Evolutionary conservation across 2,113 vertebrate species (phyloP), one percentile per base, ranked within the genome.

Genomic region (Eleginops maclovinus): DNA sequence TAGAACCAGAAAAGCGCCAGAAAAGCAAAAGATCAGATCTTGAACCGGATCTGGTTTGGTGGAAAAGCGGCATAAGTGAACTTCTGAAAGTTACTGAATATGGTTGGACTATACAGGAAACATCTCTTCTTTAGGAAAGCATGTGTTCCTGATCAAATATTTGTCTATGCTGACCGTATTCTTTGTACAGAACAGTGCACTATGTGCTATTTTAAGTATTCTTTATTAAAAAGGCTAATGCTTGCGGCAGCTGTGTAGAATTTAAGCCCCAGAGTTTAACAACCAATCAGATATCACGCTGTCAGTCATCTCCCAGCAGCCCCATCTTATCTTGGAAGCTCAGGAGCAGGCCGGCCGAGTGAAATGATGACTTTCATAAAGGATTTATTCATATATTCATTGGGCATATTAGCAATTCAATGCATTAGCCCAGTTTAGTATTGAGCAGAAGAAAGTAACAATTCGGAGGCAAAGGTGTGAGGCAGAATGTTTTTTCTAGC

Each of bases 371-470:
- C 77, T 75, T 83, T 75, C 43, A 58, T 73, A 83, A 88, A 84
- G 68, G 78, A 77, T 92, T 88, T 88, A 92, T 92, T 91, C 80
- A 89, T 88, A 76, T 90, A 91, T 92, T 89, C 90, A 92, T 86
- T 67, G 69, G 59, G 50, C 40, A 61, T 64, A 91, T 89, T 81
- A 75, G 81, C 81, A 90, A 90, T 86, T 89, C 79, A 84, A 80
- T 87, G 82, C 58, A 71, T 83, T 71, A 67, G 66, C 21, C 58
- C 70, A 44, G 64, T 82, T 87, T 43, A 72, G 66, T 49, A 55
- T 21, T 16, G 26, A 71, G 71, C 66, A 70, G 77, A 47, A 74
- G 21, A 79, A 81, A 77, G 55, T 68, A 68, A 75, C 77, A 76
- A 47, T 89, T 88, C 81, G 49, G 54, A 76, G 75, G 63, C 43